Base-by-base conservation (phyloP, 1,140 invertebrate genomes). In the Chionoecetes opilio region DNA sequence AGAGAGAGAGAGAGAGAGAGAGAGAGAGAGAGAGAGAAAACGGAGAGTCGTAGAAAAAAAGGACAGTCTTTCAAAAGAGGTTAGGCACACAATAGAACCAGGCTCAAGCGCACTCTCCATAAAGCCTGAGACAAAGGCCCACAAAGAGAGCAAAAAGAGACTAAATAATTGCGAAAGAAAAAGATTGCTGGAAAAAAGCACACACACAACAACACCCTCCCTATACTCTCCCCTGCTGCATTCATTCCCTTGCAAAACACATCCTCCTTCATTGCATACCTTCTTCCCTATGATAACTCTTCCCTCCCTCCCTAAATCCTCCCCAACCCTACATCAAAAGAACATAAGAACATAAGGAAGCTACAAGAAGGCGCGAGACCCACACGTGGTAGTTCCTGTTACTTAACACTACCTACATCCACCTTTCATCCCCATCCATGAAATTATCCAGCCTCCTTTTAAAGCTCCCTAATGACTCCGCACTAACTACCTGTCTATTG, bases 1-100 rank as follows among this genome's bases (percentile, higher is more conserved):
- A 75, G 63, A 75, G 63, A 75, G 63, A 75, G 63, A 75, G 63
- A 75, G 63, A 75, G 63, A 75, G 63, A 75, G 63, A 75, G 63
- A 75, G 63, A 75, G 63, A 75, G 63, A 75, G 63, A 75, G 63
- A 75, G 21, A n/a, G 63, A 21, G 11, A 75, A 6, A 46, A 14
- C 5, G 41, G 14, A 14, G 14, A 14, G 14, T 5, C 5, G 41
- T 8, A 14, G 14, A 14, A 46, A 46, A 14, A 14, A 46, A 5
- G 14, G 5, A 75, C 63, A 75, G n/a, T 75, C n/a, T 75, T 75
- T 75, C 63, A 75, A 26, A n/a, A 75, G 63, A 75, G 63, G 63
- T 5, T 11, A n/a, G 63, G 2, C 21, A 21, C 63, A 75, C 63
- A 75, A 75, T n/a, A 75, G 63, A 75, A 75, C 26, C 21, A 75